phyloP scores from a whole-genome alignment of 2,888 invertebrate species.

The Drosophila planitibia region DNA sequence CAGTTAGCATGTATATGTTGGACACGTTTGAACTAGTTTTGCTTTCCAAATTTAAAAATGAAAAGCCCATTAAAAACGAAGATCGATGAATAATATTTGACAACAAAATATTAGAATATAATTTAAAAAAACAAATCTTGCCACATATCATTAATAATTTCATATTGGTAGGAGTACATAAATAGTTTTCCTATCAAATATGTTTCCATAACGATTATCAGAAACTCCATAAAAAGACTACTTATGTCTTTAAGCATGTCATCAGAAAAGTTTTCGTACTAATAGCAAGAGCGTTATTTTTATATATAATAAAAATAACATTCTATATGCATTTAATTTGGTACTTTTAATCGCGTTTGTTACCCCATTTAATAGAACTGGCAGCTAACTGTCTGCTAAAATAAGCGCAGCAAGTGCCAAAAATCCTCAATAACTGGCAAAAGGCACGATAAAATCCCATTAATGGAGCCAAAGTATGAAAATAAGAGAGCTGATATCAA shows the following conservation, averaged over 20 bases:
- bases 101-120: not conserved
- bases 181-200: not conserved
- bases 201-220: not conserved
- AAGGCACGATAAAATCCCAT: conserved; percentile 64
- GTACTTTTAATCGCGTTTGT: conserved; percentile 59
- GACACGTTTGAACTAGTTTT: conserved; percentile 5
- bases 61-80: not conserved
- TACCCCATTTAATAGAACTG: conserved; percentile 19
- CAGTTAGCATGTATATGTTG: not conserved
- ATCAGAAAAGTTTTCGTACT: not conserved
- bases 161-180: not conserved
- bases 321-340: conserved; percentile 45
- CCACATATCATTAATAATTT: not conserved
- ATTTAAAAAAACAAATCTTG: not conserved
- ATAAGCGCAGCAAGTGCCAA: conserved; percentile 58
- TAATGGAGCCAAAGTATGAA: conserved; percentile 56
- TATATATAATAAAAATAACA: conserved; percentile 5
- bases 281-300: not conserved
- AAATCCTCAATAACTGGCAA: conserved; percentile 53
- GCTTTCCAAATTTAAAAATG: not conserved
- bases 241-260: not conserved
- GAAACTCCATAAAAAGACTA: not conserved
- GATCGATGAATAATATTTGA: not conserved
- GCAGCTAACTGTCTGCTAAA: conserved; percentile 54
- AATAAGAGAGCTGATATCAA: conserved; percentile 65